Conservation (phyloP, 2,113 vertebrate genomes). For the Amazona vittata region DNA sequence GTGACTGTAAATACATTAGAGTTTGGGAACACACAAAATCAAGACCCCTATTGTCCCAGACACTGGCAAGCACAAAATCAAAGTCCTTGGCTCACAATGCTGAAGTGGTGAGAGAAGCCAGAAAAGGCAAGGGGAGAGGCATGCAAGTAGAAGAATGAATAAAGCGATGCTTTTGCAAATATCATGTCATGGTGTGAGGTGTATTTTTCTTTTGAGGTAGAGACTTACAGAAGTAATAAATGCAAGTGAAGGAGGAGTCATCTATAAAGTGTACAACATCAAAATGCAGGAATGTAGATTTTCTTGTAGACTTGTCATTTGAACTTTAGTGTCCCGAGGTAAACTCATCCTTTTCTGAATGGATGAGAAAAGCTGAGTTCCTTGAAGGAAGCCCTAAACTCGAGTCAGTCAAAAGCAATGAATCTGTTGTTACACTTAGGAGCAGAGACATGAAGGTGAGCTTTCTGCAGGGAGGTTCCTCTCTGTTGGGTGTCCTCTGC, state of each 20-base stretch:
- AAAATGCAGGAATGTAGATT: background rate
- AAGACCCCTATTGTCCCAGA: background rate
- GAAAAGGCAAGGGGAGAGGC: background rate
- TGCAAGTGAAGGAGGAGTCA: background rate
- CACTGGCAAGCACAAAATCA: background rate
- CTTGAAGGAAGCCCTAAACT: background rate
- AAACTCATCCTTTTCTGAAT: background rate
- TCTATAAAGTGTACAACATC: background rate
- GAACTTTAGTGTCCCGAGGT: background rate
- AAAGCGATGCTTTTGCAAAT: constrained; percentile 14
- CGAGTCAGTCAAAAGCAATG: background rate
- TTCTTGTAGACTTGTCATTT: background rate
- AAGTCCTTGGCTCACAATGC: background rate
- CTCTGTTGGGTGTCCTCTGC: too few relatives aligned
- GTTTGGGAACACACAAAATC: background rate
- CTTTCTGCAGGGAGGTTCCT: background rate
- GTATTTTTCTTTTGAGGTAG: background rate
- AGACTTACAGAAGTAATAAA: background rate
- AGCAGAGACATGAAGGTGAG: background rate
- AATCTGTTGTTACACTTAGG: background rate
- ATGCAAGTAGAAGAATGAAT: background rate
- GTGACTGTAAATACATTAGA: background rate
- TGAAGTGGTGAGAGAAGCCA: background rate
- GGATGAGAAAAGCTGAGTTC: background rate
- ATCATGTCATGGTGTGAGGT: background rate